phyloP scores from a whole-genome alignment of 2,113 vertebrate genomes.

The Mesoclemmys tuberculata region DNA sequence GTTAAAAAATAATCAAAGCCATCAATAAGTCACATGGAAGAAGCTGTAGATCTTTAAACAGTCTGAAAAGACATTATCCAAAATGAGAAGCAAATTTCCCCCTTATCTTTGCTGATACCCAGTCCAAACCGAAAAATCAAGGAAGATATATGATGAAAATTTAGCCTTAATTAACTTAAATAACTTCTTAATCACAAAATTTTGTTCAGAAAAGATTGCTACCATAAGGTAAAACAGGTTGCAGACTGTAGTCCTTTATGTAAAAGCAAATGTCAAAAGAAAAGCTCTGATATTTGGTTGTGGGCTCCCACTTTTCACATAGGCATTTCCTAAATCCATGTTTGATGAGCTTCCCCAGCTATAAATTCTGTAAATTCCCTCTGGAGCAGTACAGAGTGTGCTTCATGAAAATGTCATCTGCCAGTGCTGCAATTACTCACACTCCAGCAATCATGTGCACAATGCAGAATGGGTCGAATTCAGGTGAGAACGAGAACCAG shows the following conservation, averaged over 20 bases:
- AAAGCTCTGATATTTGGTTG: slow-evolving; percentile 75
- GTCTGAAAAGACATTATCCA: background rate
- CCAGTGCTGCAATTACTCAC: slow-evolving; percentile 85
- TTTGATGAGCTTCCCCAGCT: slow-evolving; percentile 83
- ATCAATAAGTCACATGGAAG: background rate
- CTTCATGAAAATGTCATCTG: slow-evolving; percentile 86
- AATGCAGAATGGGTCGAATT: slow-evolving; percentile 83
- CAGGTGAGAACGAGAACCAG: slow-evolving; percentile 87
- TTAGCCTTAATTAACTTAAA: background rate
- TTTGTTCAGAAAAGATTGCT: slow-evolving; percentile 23
- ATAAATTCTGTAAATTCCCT: slow-evolving; percentile 80
- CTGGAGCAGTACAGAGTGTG: slow-evolving; percentile 75
- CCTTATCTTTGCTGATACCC: background rate
- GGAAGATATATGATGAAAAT: background rate
- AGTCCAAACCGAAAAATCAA: slow-evolving; percentile 4
- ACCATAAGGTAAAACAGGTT: slow-evolving; percentile 65
- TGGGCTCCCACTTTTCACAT: slow-evolving; percentile 72
- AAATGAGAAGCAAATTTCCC: background rate
- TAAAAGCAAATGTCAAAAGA: slow-evolving; percentile 79
- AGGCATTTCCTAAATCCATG: slow-evolving; percentile 82
- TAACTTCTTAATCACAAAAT: slow-evolving; percentile 29
- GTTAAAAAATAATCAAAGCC: slow-evolving; percentile 27
- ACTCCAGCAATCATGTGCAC: slow-evolving; percentile 86
- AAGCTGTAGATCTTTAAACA: background rate
- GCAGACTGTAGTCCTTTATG: slow-evolving; percentile 42